A percentile compares a stretch with the other conserved stretches of the same genome.
These are phyloP conservation scores for Stenodema calcarata DNA, from an alignment of 2,888 invertebrate species.

Conservation along the genomic window DNA sequence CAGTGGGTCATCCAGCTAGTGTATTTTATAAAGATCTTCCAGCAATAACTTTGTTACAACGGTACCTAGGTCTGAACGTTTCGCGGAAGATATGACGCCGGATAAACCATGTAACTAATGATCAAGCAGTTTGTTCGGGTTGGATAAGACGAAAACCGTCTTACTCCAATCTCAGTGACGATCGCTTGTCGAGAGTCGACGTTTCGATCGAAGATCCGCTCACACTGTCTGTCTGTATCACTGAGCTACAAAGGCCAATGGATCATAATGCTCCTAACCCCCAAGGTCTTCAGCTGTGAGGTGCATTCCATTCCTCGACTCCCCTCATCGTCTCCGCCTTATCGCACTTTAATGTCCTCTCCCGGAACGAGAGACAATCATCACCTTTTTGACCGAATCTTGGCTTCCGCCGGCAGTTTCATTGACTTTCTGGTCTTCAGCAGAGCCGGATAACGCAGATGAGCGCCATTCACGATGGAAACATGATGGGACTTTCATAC, in stretches of 20 bases:
- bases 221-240: background rate
- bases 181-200: background rate
- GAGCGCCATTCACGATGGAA: background rate
- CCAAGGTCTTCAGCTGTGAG: conserved; percentile 5
- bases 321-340: background rate
- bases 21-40: too few species aligned
- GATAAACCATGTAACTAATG: too few species aligned
- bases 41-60: too few species aligned
- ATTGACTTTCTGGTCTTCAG: background rate
- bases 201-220: background rate
- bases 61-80: too few species aligned
- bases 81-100: too few species aligned
- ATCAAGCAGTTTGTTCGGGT: too few species aligned
- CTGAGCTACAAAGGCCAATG: background rate
- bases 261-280: conserved; percentile 12
- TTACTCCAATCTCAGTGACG: background rate
- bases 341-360: conserved; percentile 16
- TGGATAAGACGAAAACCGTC: too few species aligned
- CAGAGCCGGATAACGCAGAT: background rate
- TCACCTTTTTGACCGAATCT: conserved; percentile 11
- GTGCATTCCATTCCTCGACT: conserved; percentile 5
- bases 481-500: background rate
- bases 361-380: conserved; percentile 1
- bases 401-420: background rate
- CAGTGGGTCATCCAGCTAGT: too few species aligned